Evolutionary conservation across 2,113 vertebrate genomes (phyloP).

Genomic region (Engystomops pustulosus): DNA sequence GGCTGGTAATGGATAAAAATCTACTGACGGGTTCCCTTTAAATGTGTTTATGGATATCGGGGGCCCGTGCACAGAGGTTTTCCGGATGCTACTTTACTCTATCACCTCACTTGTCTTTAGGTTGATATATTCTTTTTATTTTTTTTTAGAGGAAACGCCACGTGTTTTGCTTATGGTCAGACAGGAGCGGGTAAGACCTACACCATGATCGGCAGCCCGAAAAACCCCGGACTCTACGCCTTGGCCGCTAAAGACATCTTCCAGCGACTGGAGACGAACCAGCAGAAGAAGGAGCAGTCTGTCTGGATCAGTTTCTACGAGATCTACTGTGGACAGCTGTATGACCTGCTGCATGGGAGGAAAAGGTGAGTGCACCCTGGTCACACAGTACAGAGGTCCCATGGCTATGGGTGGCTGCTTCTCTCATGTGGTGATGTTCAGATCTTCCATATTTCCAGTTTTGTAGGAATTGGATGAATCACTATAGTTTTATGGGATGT

Average conservation of each 20-base stretch:
- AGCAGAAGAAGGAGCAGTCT: slow-evolving; percentile 65
- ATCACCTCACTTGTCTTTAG: no score
- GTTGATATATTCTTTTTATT: neutral
- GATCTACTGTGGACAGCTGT: slow-evolving; percentile 93
- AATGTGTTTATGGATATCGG: no score
- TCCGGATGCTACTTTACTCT: no score
- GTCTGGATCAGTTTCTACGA: slow-evolving; percentile 93
- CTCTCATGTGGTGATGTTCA: no score
- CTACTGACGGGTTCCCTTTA: no score
- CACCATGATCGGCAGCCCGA: slow-evolving; percentile 87
- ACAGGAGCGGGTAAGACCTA: slow-evolving; percentile 93
- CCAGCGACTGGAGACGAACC: slow-evolving; percentile 73
- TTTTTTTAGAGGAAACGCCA: slow-evolving; percentile 82
- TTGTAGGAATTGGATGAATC: neutral
- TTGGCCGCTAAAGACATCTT: slow-evolving; percentile 89
- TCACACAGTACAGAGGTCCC: no score
- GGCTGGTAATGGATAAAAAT: no score
- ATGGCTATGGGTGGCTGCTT: neutral
- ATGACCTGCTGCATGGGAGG: slow-evolving; percentile 86
- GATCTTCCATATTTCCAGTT: no score
- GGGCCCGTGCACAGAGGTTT: no score
- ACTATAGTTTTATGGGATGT: no score
- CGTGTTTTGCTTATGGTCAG: slow-evolving; percentile 92
- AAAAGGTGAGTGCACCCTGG: slow-evolving; percentile 81
- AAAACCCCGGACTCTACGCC: slow-evolving; percentile 83